Conservation (phyloP, 2,797 vertebrate genomes). For the Myripristis jacobus region DNA sequence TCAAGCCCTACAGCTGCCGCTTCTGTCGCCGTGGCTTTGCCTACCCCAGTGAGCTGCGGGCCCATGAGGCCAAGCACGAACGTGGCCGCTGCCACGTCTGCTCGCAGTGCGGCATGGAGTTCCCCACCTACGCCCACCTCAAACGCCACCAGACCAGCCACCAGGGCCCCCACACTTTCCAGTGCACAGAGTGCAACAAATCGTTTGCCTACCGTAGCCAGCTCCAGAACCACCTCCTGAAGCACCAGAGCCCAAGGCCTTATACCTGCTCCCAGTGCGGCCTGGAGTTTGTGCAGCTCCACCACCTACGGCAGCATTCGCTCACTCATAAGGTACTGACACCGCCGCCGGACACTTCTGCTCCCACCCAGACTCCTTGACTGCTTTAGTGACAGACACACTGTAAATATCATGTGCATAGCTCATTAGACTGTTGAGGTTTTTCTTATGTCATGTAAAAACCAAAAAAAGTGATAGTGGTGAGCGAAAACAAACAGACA, state of each 20-base stretch:
- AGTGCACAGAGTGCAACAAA: conserved; percentile 96
- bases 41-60: conserved; percentile 97
- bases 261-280: conserved; percentile 97
- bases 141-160: conserved; percentile 95
- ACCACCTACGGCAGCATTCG: conserved; percentile 97
- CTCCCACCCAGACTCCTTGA: conserved; percentile 53
- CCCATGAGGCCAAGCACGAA: conserved; percentile 96
- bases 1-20: conserved; percentile 98
- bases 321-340: conserved; percentile 96
- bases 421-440: neutral
- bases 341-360: conserved; percentile 51
- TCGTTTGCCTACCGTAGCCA: conserved; percentile 98
- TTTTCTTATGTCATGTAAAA: conserved; percentile 14
- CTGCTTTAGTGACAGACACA: conserved; percentile 3
- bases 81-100: conserved; percentile 96
- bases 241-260: conserved; percentile 96
- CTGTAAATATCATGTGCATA: conserved; percentile 28
- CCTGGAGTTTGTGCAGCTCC: conserved; percentile 99
- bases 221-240: conserved; percentile 98
- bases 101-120: conserved; percentile 95
- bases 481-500: neutral
- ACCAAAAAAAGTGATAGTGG: conserved; percentile 1
- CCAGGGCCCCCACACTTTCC: conserved; percentile 94
- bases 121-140: conserved; percentile 95
- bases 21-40: conserved; percentile 97